phyloP scores from a whole-genome alignment of 2,888 invertebrate species.

The Ypsolopha sequella region DNA sequence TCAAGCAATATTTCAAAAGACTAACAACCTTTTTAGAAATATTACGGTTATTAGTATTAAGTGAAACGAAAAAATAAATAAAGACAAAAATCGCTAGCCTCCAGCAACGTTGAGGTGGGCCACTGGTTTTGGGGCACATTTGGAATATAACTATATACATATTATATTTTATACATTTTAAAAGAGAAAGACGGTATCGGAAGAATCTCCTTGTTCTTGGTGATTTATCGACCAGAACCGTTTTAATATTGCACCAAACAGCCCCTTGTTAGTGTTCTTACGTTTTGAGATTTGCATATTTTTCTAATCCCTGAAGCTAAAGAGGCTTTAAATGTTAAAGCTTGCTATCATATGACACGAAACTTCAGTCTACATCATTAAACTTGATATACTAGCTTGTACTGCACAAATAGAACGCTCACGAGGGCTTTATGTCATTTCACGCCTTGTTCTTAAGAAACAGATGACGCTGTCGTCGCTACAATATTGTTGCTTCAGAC shows the following conservation, averaged over 20 bases:
- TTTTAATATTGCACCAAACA: slow-evolving; percentile 29
- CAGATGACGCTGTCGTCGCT: too few species aligned
- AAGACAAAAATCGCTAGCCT: slow-evolving; percentile 43
- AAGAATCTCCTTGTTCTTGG: slow-evolving; percentile 33
- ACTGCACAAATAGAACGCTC: too few species aligned
- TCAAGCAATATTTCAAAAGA: slow-evolving; percentile 37
- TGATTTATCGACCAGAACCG: slow-evolving; percentile 50
- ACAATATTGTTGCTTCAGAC: too few species aligned
- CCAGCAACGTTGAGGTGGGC: slow-evolving; percentile 45
- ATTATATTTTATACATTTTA: too few species aligned
- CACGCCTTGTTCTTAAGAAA: too few species aligned
- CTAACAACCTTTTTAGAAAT: slow-evolving; percentile 41
- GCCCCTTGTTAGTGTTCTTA: slow-evolving; percentile 56
- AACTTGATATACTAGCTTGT: too few species aligned
- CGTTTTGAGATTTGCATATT: slow-evolving; percentile 45
- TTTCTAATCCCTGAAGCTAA: too few species aligned
- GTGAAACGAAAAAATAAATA: slow-evolving; percentile 37
- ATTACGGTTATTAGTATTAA: slow-evolving; percentile 51
- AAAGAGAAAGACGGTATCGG: slow-evolving; percentile 43
- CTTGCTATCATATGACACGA: too few species aligned
- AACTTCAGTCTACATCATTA: too few species aligned
- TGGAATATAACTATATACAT: too few species aligned
- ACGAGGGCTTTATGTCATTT: too few species aligned
- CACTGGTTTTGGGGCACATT: slow-evolving; percentile 53
- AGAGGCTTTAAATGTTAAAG: too few species aligned